phyloP scores from a whole-genome alignment of 2,888 invertebrate genomes.

The Chrysomela aeneicollis region DNA sequence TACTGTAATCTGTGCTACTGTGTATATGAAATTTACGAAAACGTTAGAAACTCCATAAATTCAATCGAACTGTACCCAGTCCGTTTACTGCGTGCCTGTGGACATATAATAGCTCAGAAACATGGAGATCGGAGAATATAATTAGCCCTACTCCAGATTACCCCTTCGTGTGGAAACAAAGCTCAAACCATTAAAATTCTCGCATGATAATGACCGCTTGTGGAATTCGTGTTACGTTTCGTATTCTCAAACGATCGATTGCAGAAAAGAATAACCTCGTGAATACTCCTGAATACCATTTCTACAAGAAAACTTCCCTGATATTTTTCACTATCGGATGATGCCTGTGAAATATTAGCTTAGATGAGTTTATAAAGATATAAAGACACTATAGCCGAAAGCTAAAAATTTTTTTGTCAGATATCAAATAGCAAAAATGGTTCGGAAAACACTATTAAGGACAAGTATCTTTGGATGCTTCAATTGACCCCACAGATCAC shows the following conservation, averaged over 20 bases:
- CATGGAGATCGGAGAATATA: background rate
- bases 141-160: background rate
- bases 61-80: no score
- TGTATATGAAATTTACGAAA: no score
- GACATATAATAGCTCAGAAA: background rate
- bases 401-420: no score
- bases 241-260: background rate
- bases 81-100: no score
- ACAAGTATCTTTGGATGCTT: no score
- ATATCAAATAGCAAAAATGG: no score
- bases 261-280: background rate
- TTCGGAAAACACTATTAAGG: no score
- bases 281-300: background rate
- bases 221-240: constrained; percentile 6
- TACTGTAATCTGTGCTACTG: no score
- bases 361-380: background rate
- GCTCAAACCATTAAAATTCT: constrained; percentile 10
- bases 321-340: background rate
- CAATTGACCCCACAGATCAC: no score
- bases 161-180: background rate
- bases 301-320: background rate
- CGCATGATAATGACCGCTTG: constrained; percentile 4
- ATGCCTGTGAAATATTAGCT: background rate
- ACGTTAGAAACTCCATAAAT: no score
- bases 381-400: no score